These are phyloP conservation scores for Aphidius gifuensis DNA, from an alignment of 1,140 invertebrate species.

Conservation along the genomic window DNA sequence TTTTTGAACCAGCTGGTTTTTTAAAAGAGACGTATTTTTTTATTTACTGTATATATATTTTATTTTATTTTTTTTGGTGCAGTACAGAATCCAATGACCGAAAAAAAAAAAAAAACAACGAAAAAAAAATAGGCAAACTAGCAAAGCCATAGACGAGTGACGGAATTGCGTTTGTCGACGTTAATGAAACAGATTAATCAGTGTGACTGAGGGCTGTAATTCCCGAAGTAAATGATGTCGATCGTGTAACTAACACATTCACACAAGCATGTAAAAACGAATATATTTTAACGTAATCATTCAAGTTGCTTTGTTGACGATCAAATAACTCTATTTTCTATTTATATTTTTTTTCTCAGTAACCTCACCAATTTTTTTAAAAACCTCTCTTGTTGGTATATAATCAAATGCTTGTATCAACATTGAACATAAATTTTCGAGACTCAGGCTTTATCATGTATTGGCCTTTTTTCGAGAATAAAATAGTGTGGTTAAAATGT, in stretches of 20 bases:
- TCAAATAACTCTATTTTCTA: not conserved
- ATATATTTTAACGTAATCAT: slow-evolving; percentile 22
- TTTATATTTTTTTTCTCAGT: slow-evolving; percentile 12
- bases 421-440: not conserved
- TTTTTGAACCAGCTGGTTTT: no score
- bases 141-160: slow-evolving; percentile 35
- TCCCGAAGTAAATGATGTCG: slow-evolving; percentile 51
- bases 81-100: no score
- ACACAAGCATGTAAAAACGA: not conserved
- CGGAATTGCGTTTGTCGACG: slow-evolving; percentile 48
- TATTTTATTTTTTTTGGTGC: no score
- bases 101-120: not conserved
- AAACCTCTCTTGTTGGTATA: not conserved
- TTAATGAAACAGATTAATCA: slow-evolving; percentile 53
- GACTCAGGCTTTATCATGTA: slow-evolving; percentile 7
- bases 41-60: no score
- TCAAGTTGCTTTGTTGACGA: slow-evolving; percentile 13
- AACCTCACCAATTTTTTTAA: not conserved
- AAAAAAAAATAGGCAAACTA: slow-evolving; percentile 6
- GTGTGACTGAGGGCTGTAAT: slow-evolving; percentile 50
- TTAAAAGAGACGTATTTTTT: no score
- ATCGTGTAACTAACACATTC: slow-evolving; percentile 44
- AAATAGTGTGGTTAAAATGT: not conserved
- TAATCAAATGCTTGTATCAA: no score
- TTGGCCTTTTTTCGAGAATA: not conserved